phyloP scores from a whole-genome alignment of 1,140 invertebrate species.

The Lepidostoma basale region DNA sequence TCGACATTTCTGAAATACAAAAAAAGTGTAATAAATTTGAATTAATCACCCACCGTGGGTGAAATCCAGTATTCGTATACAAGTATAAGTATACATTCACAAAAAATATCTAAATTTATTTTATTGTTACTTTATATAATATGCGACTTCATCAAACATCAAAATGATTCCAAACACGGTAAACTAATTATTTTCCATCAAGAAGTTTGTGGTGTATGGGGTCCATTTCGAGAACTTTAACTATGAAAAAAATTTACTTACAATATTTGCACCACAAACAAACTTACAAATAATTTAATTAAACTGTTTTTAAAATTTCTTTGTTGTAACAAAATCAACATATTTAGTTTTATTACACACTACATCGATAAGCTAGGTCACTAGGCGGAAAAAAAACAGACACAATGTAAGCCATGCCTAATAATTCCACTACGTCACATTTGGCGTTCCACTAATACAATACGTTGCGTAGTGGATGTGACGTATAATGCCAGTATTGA shows the following conservation, averaged over 20 bases:
- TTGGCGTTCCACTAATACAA: too few relatives aligned
- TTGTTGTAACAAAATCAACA: background rate
- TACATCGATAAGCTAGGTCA: background rate
- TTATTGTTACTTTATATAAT: background rate
- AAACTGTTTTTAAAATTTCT: background rate
- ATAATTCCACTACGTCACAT: background rate
- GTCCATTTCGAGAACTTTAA: background rate
- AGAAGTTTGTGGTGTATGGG: conserved; percentile 1
- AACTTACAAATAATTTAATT: background rate
- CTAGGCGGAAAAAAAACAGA: background rate
- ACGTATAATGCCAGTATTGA: too few relatives aligned
- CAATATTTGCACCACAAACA: background rate
- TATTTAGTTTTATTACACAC: background rate
- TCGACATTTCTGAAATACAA: background rate
- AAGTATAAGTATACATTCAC: background rate
- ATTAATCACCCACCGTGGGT: background rate
- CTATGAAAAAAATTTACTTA: background rate
- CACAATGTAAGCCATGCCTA: background rate
- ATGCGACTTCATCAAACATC: background rate
- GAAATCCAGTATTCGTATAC: background rate
- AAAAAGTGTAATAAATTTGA: background rate
- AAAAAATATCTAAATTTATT: background rate
- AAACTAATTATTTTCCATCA: conserved; percentile 1
- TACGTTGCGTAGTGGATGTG: too few relatives aligned
- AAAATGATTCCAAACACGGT: background rate